Evolutionary conservation across 92 coral and sea anemone species (phyloP).

Genomic region (Zoanthus sociatus): DNA sequence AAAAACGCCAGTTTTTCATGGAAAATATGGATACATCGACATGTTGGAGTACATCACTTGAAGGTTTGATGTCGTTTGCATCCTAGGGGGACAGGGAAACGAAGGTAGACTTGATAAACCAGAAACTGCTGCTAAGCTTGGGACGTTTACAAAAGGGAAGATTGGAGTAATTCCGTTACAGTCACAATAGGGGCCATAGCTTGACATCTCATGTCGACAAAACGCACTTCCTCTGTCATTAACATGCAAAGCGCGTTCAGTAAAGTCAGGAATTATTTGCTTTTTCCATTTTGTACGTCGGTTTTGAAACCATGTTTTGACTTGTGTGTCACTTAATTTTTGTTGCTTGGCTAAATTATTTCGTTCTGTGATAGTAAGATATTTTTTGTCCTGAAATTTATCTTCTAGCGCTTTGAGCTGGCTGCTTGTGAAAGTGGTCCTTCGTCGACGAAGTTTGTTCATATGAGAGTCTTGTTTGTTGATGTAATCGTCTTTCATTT

Average conservation of each 20-base stretch:
- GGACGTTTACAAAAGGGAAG: conserved; percentile 34
- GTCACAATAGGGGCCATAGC: conserved; percentile 68
- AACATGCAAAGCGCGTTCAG: conserved; percentile 73
- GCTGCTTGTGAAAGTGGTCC: conserved; percentile 98
- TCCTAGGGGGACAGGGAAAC: conserved; percentile 63
- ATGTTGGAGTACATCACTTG: conserved; percentile 89
- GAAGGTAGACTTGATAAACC: conserved; percentile 44
- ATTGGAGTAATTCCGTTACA: conserved; percentile 50
- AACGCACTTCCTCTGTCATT: conserved; percentile 66
- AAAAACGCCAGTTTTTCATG: neutral
- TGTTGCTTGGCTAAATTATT: conserved; percentile 93
- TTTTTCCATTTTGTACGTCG: conserved; percentile 99
- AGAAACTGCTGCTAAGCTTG: conserved; percentile 46
- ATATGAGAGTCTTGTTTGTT: conserved; percentile 73
- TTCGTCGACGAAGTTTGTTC: conserved; percentile 86
- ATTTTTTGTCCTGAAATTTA: conserved; percentile 96
- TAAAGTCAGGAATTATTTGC: conserved; percentile 92
- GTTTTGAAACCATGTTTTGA: conserved; percentile 99
- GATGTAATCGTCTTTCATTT: conserved; percentile 23
- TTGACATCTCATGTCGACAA: conserved; percentile 69
- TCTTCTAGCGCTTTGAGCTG: conserved; percentile 96
- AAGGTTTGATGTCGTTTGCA: conserved; percentile 85
- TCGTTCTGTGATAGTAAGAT: conserved; percentile 94
- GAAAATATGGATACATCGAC: conserved; percentile 77
- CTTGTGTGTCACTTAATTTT: conserved; percentile 95